Conservation (phyloP, 2,888 invertebrate genomes). For the Cosmia pyralina region DNA sequence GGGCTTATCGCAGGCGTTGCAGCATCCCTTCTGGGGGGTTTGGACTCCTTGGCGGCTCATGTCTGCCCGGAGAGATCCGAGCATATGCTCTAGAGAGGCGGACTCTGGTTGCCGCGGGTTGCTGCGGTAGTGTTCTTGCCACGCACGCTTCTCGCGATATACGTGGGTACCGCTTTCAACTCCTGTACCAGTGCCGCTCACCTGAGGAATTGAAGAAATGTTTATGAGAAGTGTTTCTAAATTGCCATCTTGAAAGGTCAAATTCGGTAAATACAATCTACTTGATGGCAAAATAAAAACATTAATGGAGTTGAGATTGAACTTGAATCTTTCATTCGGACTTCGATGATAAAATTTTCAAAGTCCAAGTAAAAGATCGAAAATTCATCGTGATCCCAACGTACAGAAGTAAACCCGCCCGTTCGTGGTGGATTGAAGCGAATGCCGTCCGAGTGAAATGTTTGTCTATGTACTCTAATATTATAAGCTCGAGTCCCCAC, state of each 20-base stretch:
- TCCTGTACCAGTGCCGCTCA: slow-evolving; percentile 83
- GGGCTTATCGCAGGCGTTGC: slow-evolving; percentile 99
- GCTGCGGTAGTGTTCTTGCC: slow-evolving; percentile 89
- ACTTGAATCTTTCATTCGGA: slow-evolving; percentile 50
- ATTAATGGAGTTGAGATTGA: slow-evolving; percentile 20
- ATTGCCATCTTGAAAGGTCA: slow-evolving; percentile 35
- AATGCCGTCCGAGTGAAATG: slow-evolving; percentile 88
- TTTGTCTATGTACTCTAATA: slow-evolving; percentile 89
- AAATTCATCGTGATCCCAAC: slow-evolving; percentile 68
- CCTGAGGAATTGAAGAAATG: slow-evolving; percentile 71
- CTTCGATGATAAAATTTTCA: slow-evolving; percentile 28
- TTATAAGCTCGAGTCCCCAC: slow-evolving; percentile 88
- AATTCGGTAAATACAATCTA: neutral
- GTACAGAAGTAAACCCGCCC: slow-evolving; percentile 83
- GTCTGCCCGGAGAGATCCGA: slow-evolving; percentile 98
- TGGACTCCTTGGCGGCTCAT: slow-evolving; percentile 99
- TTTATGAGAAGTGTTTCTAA: slow-evolving; percentile 33
- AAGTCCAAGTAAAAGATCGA: slow-evolving; percentile 69
- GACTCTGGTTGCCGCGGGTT: slow-evolving; percentile 90
- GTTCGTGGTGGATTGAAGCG: slow-evolving; percentile 83
- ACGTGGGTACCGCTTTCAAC: slow-evolving; percentile 90
- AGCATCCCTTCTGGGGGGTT: slow-evolving; percentile 99
- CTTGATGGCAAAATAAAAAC: slow-evolving; percentile 51
- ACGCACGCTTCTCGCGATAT: slow-evolving; percentile 91
- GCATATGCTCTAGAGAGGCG: slow-evolving; percentile 94